These are phyloP conservation scores for Aporophyla lueneburgensis DNA, from an alignment of 2,888 invertebrate genomes.

Conservation along the genomic window DNA sequence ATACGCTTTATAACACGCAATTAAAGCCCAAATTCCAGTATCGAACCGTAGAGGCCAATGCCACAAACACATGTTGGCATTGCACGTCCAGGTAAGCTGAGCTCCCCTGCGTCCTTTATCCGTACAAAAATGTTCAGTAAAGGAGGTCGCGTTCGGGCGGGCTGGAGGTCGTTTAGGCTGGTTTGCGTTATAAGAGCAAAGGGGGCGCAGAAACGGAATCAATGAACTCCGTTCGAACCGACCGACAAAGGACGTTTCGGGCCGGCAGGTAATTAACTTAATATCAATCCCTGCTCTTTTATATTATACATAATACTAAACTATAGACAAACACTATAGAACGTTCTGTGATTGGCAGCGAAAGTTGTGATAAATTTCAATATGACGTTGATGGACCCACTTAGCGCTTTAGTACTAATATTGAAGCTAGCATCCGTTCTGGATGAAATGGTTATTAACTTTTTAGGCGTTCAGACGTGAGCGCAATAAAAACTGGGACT, in stretches of 20 bases:
- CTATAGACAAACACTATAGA: conserved; percentile 59
- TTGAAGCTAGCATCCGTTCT: conserved; percentile 26
- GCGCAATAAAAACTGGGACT: conserved; percentile 53
- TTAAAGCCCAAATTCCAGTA: conserved; percentile 76
- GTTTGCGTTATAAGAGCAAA: conserved; percentile 81
- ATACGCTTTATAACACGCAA: conserved; percentile 51
- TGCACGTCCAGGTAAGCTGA: conserved; percentile 75
- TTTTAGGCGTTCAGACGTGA: conserved; percentile 36
- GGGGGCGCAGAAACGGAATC: conserved; percentile 88
- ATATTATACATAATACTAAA: conserved; percentile 77
- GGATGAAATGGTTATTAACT: conserved; percentile 40
- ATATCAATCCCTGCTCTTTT: conserved; percentile 85
- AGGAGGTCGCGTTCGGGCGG: conserved; percentile 56
- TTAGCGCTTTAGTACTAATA: conserved; percentile 31
- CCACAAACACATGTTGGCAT: conserved; percentile 88
- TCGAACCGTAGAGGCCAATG: conserved; percentile 80
- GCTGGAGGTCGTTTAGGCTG: conserved; percentile 74
- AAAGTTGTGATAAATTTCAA: conserved; percentile 44
- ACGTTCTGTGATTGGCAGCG: conserved; percentile 47
- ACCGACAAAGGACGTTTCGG: conserved; percentile 89
- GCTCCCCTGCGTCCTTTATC: conserved; percentile 71
- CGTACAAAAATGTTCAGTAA: conserved; percentile 51
- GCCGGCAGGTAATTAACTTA: conserved; percentile 89
- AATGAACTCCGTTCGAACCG: conserved; percentile 88
- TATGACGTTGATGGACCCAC: conserved; percentile 19